Evolutionary conservation across 2,113 vertebrate species (phyloP).

Genomic region (Eidolon helvum): DNA sequence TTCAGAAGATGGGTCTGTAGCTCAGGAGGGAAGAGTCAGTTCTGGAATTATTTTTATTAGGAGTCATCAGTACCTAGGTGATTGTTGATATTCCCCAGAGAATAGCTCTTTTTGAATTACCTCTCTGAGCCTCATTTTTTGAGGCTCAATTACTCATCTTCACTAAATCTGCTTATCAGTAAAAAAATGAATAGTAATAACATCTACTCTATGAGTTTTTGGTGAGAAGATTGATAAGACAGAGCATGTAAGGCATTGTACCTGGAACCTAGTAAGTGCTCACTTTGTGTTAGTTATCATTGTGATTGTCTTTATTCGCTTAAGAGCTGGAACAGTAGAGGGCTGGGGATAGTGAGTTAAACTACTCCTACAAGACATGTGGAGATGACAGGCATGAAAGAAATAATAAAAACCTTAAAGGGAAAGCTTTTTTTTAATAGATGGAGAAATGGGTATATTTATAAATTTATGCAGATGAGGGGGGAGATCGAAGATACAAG

Average conservation of each 20-base stretch:
- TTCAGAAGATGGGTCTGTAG: not conserved
- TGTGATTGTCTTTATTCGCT: not conserved
- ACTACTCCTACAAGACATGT: not conserved
- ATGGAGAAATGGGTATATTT: not conserved
- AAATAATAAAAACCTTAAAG: not conserved
- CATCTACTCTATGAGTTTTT: not conserved
- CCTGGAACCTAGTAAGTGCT: not conserved
- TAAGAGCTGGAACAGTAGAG: not conserved
- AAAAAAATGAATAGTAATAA: not conserved
- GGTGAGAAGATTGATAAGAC: not conserved
- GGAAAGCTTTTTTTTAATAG: not conserved
- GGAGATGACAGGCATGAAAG: not conserved
- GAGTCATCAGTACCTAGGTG: not conserved
- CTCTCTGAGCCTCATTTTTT: not conserved
- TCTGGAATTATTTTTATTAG: not conserved
- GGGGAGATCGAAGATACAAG: not conserved
- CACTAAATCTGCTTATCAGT: not conserved
- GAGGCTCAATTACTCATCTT: not conserved
- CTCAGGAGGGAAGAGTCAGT: not conserved
- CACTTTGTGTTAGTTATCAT: not conserved
- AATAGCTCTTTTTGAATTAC: not conserved
- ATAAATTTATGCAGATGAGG: not conserved
- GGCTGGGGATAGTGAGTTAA: not conserved
- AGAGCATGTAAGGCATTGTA: not conserved
- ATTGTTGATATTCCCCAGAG: not conserved